Percentiles rank a stretch among this genome's conserved stretches.
These are phyloP conservation scores for Caenorhabditis japonica DNA, from an alignment of 2,888 invertebrate genomes.

Conservation along the genomic window DNA sequence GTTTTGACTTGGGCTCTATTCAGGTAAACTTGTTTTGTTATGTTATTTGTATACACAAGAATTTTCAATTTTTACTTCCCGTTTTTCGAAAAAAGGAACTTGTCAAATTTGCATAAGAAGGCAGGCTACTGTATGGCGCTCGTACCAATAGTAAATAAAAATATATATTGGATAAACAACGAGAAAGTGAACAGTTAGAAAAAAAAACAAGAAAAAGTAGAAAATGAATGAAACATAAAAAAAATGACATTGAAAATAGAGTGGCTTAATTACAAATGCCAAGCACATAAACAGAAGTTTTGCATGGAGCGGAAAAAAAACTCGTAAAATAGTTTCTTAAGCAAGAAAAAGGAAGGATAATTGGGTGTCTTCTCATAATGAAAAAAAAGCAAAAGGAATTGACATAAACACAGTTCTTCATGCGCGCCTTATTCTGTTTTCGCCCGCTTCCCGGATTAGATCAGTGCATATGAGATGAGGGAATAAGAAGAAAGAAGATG, in stretches of 20 bases:
- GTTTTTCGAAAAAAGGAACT: too few species aligned
- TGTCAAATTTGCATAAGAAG: too few species aligned
- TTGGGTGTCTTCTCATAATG: slow-evolving; percentile 37
- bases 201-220: not conserved
- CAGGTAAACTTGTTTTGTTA: too few species aligned
- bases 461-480: slow-evolving; percentile 15
- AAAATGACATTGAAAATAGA: slow-evolving; percentile 6
- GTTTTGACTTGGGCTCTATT: too few species aligned
- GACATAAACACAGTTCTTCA: slow-evolving; percentile 35
- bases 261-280: slow-evolving; percentile 42
- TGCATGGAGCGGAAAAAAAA: not conserved
- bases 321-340: slow-evolving; percentile 34
- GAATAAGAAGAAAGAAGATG: not conserved
- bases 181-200: not conserved
- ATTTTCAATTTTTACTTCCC: too few species aligned
- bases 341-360: slow-evolving; percentile 12
- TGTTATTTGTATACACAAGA: too few species aligned
- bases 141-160: too few species aligned
- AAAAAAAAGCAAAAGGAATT: not conserved
- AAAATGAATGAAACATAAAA: slow-evolving; percentile 9
- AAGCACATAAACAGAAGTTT: slow-evolving; percentile 32
- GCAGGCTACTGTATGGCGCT: too few species aligned
- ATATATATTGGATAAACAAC: not conserved
- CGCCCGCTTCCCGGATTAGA: too few species aligned
- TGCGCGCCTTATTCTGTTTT: too few species aligned